phyloP scores from a whole-genome alignment of 2,888 invertebrate genomes.

The Philonicus albiceps region DNA sequence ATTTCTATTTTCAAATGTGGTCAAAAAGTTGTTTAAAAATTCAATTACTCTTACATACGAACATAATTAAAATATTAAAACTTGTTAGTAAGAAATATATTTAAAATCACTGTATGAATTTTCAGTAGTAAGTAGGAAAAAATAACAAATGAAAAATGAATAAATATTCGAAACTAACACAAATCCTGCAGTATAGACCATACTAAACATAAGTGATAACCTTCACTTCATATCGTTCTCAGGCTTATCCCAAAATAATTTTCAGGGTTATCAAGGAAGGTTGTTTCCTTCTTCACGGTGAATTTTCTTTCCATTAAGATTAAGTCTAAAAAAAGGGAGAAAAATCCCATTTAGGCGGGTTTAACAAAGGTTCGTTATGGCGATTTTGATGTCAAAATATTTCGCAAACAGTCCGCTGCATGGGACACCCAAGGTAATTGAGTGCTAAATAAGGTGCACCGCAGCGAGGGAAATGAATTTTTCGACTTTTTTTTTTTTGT shows the following conservation, averaged over 20 bases:
- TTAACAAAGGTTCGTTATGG: background rate
- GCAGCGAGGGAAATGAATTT: background rate
- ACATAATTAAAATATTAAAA: too few species aligned
- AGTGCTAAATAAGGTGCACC: background rate
- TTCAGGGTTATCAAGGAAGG: background rate
- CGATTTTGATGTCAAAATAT: constrained; percentile 24
- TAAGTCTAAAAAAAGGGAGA: background rate
- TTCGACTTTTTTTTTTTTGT: background rate
- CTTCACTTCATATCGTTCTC: too few species aligned
- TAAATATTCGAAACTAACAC: background rate
- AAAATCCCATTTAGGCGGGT: background rate
- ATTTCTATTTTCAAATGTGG: too few species aligned
- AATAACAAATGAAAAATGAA: too few species aligned
- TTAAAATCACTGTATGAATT: too few species aligned
- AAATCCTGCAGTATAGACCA: background rate
- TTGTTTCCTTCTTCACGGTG: background rate
- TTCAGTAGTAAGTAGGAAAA: too few species aligned
- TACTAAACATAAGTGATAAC: background rate
- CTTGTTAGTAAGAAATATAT: too few species aligned
- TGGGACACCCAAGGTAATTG: background rate
- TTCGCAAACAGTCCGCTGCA: background rate
- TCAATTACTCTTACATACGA: too few species aligned
- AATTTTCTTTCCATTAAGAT: background rate
- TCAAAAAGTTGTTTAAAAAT: too few species aligned
- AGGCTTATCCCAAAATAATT: background rate